Conservation (phyloP, 1,140 invertebrate genomes). For the Aphelinus atriplicis region DNA sequence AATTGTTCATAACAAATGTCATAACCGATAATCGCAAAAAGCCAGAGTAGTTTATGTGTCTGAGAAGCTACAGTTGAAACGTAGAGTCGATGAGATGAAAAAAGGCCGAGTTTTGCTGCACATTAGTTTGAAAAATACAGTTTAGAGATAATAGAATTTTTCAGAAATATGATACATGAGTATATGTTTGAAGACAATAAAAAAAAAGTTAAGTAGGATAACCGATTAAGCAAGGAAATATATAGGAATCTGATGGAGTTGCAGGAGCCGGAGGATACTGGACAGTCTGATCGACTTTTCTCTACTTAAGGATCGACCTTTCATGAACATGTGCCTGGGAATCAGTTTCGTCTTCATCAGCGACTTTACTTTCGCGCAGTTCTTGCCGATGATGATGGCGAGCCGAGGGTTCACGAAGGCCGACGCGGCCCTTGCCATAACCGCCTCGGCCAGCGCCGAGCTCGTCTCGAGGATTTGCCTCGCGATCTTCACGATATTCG, state of each 20-base stretch:
- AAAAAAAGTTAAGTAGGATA: too few species aligned
- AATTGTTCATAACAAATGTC: too few species aligned
- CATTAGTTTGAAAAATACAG: too few species aligned
- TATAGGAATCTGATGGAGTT: background rate
- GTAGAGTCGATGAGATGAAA: too few species aligned
- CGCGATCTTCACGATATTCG: slow-evolving; percentile 54
- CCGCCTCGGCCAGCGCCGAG: slow-evolving; percentile 55
- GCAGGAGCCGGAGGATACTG: slow-evolving; percentile 42
- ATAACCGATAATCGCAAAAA: too few species aligned
- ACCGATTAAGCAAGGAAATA: too few species aligned
- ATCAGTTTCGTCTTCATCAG: slow-evolving; percentile 57
- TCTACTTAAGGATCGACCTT: slow-evolving; percentile 53
- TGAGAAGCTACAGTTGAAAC: too few species aligned
- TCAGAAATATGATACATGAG: too few species aligned
- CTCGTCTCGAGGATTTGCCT: slow-evolving; percentile 55
- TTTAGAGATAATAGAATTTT: too few species aligned
- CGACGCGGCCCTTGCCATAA: slow-evolving; percentile 56
- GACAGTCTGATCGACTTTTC: slow-evolving; percentile 55
- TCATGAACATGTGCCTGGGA: slow-evolving; percentile 57
- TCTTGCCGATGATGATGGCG: slow-evolving; percentile 60
- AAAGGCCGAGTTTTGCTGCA: too few species aligned
- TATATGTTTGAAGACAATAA: too few species aligned
- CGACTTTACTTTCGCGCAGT: slow-evolving; percentile 56
- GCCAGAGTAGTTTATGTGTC: too few species aligned
- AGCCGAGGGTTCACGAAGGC: slow-evolving; percentile 52